Percentiles rank a stretch among this genome's conserved stretches.
Evolutionary conservation across 2,797 vertebrate species (phyloP).

Genomic region (Neosilurus hyrtlii): DNA sequence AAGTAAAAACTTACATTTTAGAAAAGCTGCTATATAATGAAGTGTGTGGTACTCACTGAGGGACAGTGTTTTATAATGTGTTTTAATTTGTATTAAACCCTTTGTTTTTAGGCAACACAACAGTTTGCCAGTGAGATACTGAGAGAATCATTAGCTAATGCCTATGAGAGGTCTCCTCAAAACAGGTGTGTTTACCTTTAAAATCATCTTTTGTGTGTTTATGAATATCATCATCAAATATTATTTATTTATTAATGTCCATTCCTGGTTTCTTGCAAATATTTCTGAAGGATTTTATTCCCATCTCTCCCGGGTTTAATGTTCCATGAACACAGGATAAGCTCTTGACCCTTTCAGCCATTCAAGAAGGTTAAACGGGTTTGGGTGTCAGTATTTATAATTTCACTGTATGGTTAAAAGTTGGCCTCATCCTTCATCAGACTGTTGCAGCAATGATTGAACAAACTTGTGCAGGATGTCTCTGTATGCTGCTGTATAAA

Average conservation of each 20-base stretch:
- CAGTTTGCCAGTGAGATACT: conserved; percentile 93
- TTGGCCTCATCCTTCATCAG: neutral
- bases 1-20: neutral
- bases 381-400: neutral
- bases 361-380: neutral
- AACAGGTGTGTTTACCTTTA: conserved; percentile 80
- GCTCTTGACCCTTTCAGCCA: neutral
- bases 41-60: conserved; percentile 31
- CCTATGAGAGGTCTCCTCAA: conserved; percentile 82
- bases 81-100: conserved; percentile 3
- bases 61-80: conserved; percentile 36
- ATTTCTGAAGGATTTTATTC: neutral
- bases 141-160: conserved; percentile 86
- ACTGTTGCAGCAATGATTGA: neutral
- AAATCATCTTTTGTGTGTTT: neutral
- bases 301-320: neutral
- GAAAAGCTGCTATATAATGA: conserved; percentile 19
- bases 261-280: neutral
- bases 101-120: conserved; percentile 80
- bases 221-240: neutral
- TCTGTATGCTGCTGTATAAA: neutral
- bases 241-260: neutral
- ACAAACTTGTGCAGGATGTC: neutral
- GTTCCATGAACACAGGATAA: neutral
- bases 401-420: neutral